These are phyloP conservation scores for Oceanites oceanicus DNA, from an alignment of 2,113 vertebrate species.

Conservation along the genomic window DNA sequence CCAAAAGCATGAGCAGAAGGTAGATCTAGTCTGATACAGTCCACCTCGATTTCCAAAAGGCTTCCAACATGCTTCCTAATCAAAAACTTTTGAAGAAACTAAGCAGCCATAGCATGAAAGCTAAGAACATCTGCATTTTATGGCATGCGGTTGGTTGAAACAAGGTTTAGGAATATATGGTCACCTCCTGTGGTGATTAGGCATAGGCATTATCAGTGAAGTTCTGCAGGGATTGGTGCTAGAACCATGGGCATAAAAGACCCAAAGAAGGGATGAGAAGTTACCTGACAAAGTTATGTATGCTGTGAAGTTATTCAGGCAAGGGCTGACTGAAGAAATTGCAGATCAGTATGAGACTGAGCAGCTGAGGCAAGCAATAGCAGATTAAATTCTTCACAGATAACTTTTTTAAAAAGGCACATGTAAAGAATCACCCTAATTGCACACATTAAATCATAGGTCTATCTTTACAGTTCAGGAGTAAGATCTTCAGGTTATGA, in stretches of 20 bases:
- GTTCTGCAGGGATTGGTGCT: neutral
- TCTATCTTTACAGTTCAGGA: neutral
- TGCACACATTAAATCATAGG: neutral
- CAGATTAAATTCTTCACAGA: neutral
- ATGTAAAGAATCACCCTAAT: neutral
- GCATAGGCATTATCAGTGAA: neutral
- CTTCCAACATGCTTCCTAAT: neutral
- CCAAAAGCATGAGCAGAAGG: neutral
- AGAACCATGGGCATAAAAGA: neutral
- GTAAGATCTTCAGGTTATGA: neutral
- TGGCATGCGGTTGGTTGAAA: neutral
- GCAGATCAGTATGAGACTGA: neutral
- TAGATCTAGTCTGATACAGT: neutral
- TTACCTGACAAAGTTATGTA: neutral
- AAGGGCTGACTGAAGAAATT: neutral
- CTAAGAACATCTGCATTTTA: neutral
- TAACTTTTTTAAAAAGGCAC: neutral
- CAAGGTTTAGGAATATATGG: neutral
- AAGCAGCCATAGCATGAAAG: neutral
- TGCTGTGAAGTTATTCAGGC: neutral
- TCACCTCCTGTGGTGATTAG: neutral
- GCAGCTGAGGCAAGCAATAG: neutral
- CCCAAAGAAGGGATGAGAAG: neutral
- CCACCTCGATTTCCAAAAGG: neutral
- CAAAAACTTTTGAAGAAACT: neutral